Base-by-base conservation (phyloP, 1,140 invertebrate genomes). In the Reticulitermes speratus region DNA sequence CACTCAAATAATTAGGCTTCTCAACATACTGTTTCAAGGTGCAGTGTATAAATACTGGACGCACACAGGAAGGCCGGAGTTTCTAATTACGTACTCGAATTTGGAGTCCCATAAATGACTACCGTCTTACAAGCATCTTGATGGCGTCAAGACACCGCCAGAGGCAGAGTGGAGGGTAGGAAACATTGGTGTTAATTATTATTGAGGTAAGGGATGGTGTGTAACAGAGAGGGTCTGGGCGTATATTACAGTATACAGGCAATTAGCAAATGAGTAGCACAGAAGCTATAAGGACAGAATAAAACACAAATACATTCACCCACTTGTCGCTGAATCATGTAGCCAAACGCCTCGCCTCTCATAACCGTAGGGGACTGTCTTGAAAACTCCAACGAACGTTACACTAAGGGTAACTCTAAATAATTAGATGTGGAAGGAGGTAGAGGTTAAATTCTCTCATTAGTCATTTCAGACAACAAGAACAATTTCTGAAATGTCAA, bases 141-240 rank as follows among this genome's bases (percentile, higher is more conserved):
- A 84, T 25, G 83, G 32, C 83, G 38, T 52, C 83, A 52, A 44
- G 83, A 84, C 82, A 16, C 48, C 19, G 44, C 48, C 44, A 84
- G 32, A 44, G 83, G 44, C 83, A 32, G 19, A 52, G 32, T 45
- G 65, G 65, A 75, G 65, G 65, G 44, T 45, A 84, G 21, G 83
- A 84, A 84, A 84, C 83, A 84, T 44, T 84, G 44, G 83, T 44
- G 83, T 52, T 84, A 84, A 84, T 84, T 84, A 84, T 84, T 84
- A 84, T 84, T 84, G 83, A 44, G 83, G 83, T 45, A 45, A 32
- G 44, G 83, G 83, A 45, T 84, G 48, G 65, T 75, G 59, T 65
- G 59, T 23, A 23, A 65, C 16, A 11, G 59, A 65, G 59, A 65
- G 59, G 65, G 65, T 75, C 3, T 3, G 65, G 14, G n/a, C n/a